Percentiles rank a stretch among this genome's conserved stretches.
These are phyloP conservation scores for Criorhina ranunculi DNA, from an alignment of 2,888 invertebrate species.

Conservation along the genomic window DNA sequence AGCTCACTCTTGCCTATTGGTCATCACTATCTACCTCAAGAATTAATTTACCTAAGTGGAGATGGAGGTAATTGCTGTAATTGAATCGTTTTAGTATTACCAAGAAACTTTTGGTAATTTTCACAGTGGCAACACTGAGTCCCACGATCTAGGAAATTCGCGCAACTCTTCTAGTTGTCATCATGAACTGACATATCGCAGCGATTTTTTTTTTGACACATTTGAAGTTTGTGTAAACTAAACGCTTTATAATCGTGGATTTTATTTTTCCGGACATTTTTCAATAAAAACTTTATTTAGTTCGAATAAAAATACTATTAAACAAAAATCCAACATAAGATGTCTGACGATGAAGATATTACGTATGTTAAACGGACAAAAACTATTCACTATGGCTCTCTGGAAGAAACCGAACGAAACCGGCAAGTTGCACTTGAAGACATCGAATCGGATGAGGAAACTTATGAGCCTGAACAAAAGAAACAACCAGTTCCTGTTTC, in stretches of 20 bases:
- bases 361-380: conserved; percentile 90
- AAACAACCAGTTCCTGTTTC: conserved; percentile 83
- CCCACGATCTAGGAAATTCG: conserved; percentile 10
- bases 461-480: conserved; percentile 86
- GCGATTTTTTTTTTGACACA: conserved; percentile 13
- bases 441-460: conserved; percentile 87
- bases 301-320: neutral
- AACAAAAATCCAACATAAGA: conserved; percentile 79
- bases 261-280: conserved; percentile 17
- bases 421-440: conserved; percentile 86
- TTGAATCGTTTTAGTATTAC: no score
- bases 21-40: no score
- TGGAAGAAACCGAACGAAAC: conserved; percentile 93
- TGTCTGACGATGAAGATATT: conserved; percentile 93
- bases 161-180: neutral
- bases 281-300: conserved; percentile 29
- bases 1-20: no score
- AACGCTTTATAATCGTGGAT: conserved; percentile 54
- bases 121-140: conserved; percentile 23
- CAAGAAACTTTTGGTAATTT: no score
- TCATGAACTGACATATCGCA: conserved; percentile 8
- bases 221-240: conserved; percentile 43
- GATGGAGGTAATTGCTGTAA: no score
- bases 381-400: conserved; percentile 94
- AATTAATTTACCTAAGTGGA: no score